phyloP scores from a whole-genome alignment of 2,888 invertebrate species.

The Proisotoma minuta region DNA sequence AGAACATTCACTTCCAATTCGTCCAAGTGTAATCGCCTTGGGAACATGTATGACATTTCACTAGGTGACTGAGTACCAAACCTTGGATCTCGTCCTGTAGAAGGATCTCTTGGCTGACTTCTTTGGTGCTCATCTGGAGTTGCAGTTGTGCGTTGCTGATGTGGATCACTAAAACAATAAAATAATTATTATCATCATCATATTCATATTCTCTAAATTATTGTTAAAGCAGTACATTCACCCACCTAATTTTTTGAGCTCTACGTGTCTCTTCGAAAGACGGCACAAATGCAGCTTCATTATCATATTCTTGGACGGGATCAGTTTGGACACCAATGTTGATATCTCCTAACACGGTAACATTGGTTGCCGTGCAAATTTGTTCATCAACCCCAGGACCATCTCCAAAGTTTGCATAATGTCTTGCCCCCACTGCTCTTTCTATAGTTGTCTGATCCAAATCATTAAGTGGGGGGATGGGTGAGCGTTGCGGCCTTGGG shows the following conservation, averaged over 20 bases:
- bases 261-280: constrained; percentile 25
- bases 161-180: constrained; percentile 9
- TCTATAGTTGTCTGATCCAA: constrained; percentile 43
- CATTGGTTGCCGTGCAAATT: constrained; percentile 23
- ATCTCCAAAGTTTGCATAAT: constrained; percentile 44
- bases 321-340: constrained; percentile 76
- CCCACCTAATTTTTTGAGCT: constrained; percentile 15
- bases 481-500: constrained; percentile 61
- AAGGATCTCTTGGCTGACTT: constrained; percentile 2
- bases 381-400: constrained; percentile 18
- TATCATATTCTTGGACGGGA: constrained; percentile 68
- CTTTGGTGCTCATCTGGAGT: too few relatives aligned
- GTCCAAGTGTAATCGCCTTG: constrained; percentile 42
- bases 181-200: too few relatives aligned
- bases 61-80: too few relatives aligned
- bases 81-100: background rate
- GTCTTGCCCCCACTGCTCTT: constrained; percentile 33
- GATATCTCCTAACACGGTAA: constrained; percentile 33
- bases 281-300: constrained; percentile 20
- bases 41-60: constrained; percentile 33
- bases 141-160: constrained; percentile 19
- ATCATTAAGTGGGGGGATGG: constrained; percentile 37
- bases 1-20: constrained; percentile 46
- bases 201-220: too few relatives aligned
- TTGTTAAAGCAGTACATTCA: too few relatives aligned